These are phyloP conservation scores for Lepidocyrtoides sp. DNA, from an alignment of 2,888 invertebrate genomes.

Conservation along the genomic window DNA sequence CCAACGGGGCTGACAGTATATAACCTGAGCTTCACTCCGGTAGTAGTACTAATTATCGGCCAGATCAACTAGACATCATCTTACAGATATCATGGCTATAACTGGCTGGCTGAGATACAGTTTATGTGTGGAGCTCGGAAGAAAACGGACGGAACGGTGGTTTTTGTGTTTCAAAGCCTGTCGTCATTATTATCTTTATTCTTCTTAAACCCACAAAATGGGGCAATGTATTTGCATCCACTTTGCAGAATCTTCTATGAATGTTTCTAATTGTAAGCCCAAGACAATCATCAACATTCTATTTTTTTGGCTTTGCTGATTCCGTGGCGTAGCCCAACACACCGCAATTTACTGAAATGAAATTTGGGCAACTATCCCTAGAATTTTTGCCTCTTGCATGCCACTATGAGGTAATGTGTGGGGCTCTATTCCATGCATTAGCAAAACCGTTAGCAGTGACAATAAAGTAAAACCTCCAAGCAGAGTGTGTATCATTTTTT, in stretches of 20 bases:
- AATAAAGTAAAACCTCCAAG: too few species aligned
- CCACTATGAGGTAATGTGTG: too few species aligned
- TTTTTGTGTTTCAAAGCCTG: not conserved
- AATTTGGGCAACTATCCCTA: constrained; percentile 39
- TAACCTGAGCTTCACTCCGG: not conserved
- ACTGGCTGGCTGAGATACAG: too few species aligned
- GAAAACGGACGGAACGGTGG: not conserved
- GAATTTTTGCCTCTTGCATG: not conserved
- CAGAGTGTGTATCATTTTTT: not conserved
- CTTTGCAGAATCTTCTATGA: not conserved
- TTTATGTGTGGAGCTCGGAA: not conserved
- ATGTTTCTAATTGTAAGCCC: not conserved
- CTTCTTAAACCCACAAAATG: too few species aligned
- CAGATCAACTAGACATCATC: not conserved
- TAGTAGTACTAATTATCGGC: not conserved
- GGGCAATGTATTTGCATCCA: too few species aligned
- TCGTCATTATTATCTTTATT: too few species aligned
- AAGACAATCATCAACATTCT: not conserved
- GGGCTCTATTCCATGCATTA: too few species aligned
- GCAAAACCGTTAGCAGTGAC: not conserved
- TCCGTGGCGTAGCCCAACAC: too few species aligned
- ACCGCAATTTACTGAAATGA: constrained; percentile 13
- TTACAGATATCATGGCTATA: not conserved
- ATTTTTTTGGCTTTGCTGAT: not conserved
- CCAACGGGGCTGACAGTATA: not conserved